A percentile compares a stretch with the other conserved stretches of the same genome.
phyloP scores from a whole-genome alignment of 2,888 invertebrate genomes.

The Holacanthella duospinosa region DNA sequence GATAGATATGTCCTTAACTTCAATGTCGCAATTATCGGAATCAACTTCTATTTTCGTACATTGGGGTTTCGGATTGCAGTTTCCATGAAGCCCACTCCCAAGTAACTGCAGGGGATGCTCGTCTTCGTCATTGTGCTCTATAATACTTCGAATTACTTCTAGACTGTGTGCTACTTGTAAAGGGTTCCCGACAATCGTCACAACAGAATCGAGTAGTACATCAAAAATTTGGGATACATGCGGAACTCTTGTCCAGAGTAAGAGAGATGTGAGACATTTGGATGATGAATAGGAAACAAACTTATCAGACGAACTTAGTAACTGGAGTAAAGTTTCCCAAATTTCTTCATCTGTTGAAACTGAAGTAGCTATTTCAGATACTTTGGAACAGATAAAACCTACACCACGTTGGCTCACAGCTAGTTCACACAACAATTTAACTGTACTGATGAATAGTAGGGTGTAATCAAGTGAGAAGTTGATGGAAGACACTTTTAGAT shows the following conservation, averaged over 20 bases:
- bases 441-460: slow-evolving; percentile 67
- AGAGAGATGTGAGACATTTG: slow-evolving; percentile 67
- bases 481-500: slow-evolving; percentile 39
- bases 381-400: slow-evolving; percentile 68
- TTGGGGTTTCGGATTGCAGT: not conserved
- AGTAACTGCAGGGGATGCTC: slow-evolving; percentile 44
- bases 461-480: slow-evolving; percentile 57
- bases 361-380: slow-evolving; percentile 66
- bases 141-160: slow-evolving; percentile 73
- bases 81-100: not conserved
- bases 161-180: slow-evolving; percentile 47
- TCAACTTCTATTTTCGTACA: slow-evolving; percentile 17
- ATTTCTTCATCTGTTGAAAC: slow-evolving; percentile 71
- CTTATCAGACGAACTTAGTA: slow-evolving; percentile 65
- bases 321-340: slow-evolving; percentile 69
- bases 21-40: slow-evolving; percentile 42
- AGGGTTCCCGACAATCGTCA: slow-evolving; percentile 23
- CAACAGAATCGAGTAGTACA: slow-evolving; percentile 30
- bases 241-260: slow-evolving; percentile 69
- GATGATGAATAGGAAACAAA: slow-evolving; percentile 71
- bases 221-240: slow-evolving; percentile 54
- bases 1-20: slow-evolving; percentile 73
- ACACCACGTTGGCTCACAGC: slow-evolving; percentile 72
- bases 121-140: slow-evolving; percentile 77
- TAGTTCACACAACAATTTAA: slow-evolving; percentile 71